These are phyloP conservation scores for Gibbula magus DNA, from an alignment of 2,888 invertebrate genomes.

Conservation along the genomic window DNA sequence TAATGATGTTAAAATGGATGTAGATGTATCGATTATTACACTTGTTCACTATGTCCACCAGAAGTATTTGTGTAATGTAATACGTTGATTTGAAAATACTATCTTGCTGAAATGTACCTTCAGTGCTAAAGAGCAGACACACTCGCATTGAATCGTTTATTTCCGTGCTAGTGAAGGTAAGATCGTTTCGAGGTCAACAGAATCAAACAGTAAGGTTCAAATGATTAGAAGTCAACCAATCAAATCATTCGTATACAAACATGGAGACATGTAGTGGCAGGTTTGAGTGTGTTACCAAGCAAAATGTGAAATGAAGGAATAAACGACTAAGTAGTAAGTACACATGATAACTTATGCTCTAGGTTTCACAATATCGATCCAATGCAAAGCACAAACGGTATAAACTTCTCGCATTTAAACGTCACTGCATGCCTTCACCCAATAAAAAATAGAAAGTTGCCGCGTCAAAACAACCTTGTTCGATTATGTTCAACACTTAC, in stretches of 20 bases:
- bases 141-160: not conserved
- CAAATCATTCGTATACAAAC: conserved; percentile 20
- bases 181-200: not conserved
- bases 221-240: conserved; percentile 10
- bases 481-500: not conserved
- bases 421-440: not conserved
- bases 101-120: not conserved
- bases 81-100: not conserved
- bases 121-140: not conserved
- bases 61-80: not conserved
- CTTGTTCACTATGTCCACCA: too few species aligned
- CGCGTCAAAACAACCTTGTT: conserved; percentile 1
- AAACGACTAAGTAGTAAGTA: conserved; percentile 8
- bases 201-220: not conserved
- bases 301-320: conserved; percentile 16
- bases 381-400: not conserved
- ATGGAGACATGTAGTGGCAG: conserved; percentile 39
- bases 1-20: too few species aligned
- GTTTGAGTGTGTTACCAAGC: conserved; percentile 30
- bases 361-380: not conserved
- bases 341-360: not conserved
- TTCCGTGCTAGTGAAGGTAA: not conserved
- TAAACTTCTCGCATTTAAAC: not conserved
- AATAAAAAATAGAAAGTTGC: not conserved
- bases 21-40: too few species aligned